Conservation (phyloP, 2,113 vertebrate genomes). For the Rhineura floridana region DNA sequence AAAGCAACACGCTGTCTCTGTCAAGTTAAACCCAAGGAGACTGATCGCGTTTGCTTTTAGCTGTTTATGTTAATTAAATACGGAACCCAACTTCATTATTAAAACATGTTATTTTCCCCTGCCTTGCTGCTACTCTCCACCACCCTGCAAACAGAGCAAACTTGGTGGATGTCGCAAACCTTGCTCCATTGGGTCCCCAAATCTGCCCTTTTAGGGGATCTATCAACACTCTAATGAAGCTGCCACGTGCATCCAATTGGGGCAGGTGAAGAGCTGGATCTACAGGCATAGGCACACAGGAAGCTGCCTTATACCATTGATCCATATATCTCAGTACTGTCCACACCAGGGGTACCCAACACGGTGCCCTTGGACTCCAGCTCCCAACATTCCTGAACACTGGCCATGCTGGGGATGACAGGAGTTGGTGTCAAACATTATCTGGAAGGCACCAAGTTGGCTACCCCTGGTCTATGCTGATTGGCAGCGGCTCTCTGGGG, state of each 20-base stretch:
- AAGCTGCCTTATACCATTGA: no score
- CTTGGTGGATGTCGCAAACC: background rate
- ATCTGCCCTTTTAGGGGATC: background rate
- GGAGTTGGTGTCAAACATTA: no score
- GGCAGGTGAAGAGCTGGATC: background rate
- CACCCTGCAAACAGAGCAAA: background rate
- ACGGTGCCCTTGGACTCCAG: no score
- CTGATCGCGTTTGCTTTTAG: background rate
- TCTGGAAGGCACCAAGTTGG: no score
- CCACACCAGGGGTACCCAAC: no score
- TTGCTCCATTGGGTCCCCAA: background rate
- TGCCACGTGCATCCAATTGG: background rate
- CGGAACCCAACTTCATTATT: background rate
- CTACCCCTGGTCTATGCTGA: no score
- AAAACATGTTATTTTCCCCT: background rate
- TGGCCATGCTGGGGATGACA: no score
- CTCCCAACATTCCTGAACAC: no score
- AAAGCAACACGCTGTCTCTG: slow-evolving; percentile 19
- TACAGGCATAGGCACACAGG: background rate
- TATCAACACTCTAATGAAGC: background rate
- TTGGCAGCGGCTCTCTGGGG: no score
- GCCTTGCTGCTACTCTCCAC: background rate
- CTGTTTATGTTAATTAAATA: background rate
- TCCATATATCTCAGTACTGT: no score
- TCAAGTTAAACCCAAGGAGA: slow-evolving; percentile 15